Base-by-base conservation (phyloP, 1,140 invertebrate genomes). In the Bombyx mandarina region DNA sequence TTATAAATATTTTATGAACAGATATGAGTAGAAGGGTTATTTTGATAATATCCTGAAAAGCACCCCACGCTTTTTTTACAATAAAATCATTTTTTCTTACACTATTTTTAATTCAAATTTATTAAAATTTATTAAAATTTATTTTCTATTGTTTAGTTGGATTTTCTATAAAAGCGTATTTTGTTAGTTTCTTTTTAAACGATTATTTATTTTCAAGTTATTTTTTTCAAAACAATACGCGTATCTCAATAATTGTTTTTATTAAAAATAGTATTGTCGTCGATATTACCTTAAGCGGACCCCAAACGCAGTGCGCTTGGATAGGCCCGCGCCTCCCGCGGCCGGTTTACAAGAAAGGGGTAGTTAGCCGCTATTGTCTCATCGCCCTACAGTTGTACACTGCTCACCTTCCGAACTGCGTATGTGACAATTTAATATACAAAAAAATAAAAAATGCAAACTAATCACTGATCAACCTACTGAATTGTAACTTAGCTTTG, bases 341-440 rank as follows among this genome's bases (percentile, higher is more conserved):
- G 61, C 35, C 67, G 67, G 61, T 63, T 72, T 72, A 78, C 76
- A 81, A 85, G 80, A 82, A 84, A 85, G 83, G 83, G 83, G 81
- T 86, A 86, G 83, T 86, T 86, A 86, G 83, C 82, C 69, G 63
- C 79, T 77, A 86, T 86, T 86, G 83, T 86, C 82, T 85, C 71
- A 65, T 60, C 61, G 75, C 69, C 72, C 69, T 69, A 69, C 75
- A 58, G 54, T 66, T 71, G 67, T 67, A 69, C 63, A 44, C 54
- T 60, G 52, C 12, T 12, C 55, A 52, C 26, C 10, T 8, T 45
- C 8, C 64, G 8, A 67, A 75, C 58, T 43, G 7, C 58, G 70
- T 77, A 77, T 67, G 46, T 66, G 48, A 62, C 61, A 73, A 57
- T 58, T 62, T 56, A 49, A 52, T 56, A 51, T 51, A 6, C 10